A percentile compares a stretch with the other conserved stretches of the same genome.
Evolutionary conservation across 2,113 vertebrate genomes (phyloP).

Genomic region (Hemibagrus wyckioides): DNA sequence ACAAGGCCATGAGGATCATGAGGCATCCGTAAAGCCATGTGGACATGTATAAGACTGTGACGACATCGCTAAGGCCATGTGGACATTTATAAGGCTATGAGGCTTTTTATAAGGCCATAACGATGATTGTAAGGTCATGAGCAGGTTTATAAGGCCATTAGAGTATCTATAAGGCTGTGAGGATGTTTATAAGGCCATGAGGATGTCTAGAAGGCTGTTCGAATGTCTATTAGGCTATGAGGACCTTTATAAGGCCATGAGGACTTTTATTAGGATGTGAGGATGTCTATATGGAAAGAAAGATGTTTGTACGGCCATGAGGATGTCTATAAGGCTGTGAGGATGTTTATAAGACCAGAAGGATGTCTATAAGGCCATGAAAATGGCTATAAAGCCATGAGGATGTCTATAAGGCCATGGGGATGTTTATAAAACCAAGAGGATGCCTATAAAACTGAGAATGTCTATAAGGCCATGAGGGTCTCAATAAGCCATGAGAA

Average conservation of each 20-base stretch:
- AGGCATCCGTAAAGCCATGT: too few species aligned
- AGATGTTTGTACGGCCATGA: background rate
- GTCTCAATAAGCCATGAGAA: background rate
- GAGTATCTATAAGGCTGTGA: background rate
- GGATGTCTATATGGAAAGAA: background rate
- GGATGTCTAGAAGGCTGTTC: background rate
- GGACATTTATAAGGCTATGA: background rate
- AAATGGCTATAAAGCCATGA: background rate
- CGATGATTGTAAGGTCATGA: background rate
- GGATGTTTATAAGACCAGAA: too few species aligned
- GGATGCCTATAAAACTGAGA: background rate
- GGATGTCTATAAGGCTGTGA: background rate
- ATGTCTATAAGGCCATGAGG: background rate
- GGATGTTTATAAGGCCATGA: background rate
- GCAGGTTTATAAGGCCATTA: background rate
- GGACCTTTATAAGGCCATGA: background rate
- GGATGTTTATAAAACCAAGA: background rate
- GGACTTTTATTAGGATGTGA: background rate
- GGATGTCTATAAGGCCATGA: background rate
- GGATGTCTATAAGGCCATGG: background rate
- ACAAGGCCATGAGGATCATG: background rate
- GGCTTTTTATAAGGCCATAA: background rate
- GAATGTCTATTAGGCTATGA: background rate
- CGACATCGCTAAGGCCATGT: background rate
- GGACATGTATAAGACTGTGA: background rate